These are phyloP conservation scores for Tenodera sinensis DNA, from an alignment of 2,888 invertebrate genomes.

Conservation along the genomic window DNA sequence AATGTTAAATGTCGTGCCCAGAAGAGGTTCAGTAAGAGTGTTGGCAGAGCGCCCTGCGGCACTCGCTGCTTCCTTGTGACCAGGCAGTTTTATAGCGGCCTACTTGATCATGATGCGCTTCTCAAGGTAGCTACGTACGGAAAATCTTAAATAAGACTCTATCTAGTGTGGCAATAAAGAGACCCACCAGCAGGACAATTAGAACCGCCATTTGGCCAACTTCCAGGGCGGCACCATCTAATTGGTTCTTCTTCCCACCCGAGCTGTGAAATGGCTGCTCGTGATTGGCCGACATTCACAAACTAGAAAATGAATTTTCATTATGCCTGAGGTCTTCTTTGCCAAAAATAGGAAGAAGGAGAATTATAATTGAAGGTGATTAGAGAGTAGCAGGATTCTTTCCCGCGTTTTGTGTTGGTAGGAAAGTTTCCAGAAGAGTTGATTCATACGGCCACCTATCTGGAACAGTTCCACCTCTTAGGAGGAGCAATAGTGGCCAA, in stretches of 20 bases:
- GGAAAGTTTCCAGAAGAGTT: not conserved
- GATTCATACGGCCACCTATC: not conserved
- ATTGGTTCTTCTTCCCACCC: not conserved
- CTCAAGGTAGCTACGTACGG: not conserved
- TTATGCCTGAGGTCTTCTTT: not conserved
- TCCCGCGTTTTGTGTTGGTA: not conserved
- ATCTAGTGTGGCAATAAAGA: no score
- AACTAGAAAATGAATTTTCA: not conserved
- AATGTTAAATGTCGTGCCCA: no score
- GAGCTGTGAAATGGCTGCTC: not conserved
- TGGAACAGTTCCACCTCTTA: not conserved
- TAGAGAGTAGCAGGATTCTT: not conserved
- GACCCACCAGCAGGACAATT: not conserved
- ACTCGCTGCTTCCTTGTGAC: no score
- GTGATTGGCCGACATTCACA: not conserved
- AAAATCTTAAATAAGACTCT: not conserved
- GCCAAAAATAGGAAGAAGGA: not conserved
- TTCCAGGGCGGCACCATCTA: not conserved
- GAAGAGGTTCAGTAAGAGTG: no score
- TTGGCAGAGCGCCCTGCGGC: no score
- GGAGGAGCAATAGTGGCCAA: no score
- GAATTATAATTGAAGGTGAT: not conserved
- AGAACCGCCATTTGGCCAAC: not conserved
- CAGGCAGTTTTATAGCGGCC: no score
- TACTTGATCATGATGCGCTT: not conserved